Evolutionary conservation across 2,113 vertebrate species (phyloP), one percentile per base, ranked within the genome.

Genomic region (Raja brachyura): DNA sequence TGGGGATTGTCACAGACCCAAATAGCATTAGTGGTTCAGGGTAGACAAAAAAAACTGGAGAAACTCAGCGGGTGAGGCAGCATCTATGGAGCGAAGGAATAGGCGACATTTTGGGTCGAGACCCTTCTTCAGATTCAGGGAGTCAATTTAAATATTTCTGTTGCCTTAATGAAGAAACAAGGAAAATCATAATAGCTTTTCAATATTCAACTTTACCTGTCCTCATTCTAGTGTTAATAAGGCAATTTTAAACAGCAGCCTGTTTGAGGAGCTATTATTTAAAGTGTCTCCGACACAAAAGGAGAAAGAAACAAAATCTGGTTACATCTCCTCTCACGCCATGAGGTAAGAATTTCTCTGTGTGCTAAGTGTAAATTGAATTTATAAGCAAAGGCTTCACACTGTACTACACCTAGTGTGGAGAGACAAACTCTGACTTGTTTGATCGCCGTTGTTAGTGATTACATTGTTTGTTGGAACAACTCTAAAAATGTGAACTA

Each of bases 121-220:
- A 48, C 39, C 39, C 39, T 48, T 48, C 39, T 48, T 48, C 39
- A 48, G 39, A 73, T 54, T 73, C 68, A 54, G 22, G 66, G 25
- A 73, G 3, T 20, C 16, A 28, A 5, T 54, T 5, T 92, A 54
- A 92, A 73, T 54, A 54, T 54, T 92, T 92, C 31, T 70, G n/a
- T 5, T 31, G 68, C 10, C 33, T 70, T 31, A 90, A 70, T 48
- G 33, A 33, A 48, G 31, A 90, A 59, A 54, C 25, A 61, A 90
- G 68, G 5, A 77, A 78, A 20, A 90, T 68, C 4, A 63, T 39
- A 33, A 74, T 33, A 73, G 20, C 66, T 48, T 92, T 73, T 92
- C 22, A 92, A 92, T 86, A 92, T 74, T 54, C 90, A 74, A 14
- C 33, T 92, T 92, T 92, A 39, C 20, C 63, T 92, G 39, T 20